A percentile compares a stretch with the other conserved stretches of the same genome.
Evolutionary conservation across 2,797 vertebrate species (phyloP).

Genomic region (Micrastur ruficollis): DNA sequence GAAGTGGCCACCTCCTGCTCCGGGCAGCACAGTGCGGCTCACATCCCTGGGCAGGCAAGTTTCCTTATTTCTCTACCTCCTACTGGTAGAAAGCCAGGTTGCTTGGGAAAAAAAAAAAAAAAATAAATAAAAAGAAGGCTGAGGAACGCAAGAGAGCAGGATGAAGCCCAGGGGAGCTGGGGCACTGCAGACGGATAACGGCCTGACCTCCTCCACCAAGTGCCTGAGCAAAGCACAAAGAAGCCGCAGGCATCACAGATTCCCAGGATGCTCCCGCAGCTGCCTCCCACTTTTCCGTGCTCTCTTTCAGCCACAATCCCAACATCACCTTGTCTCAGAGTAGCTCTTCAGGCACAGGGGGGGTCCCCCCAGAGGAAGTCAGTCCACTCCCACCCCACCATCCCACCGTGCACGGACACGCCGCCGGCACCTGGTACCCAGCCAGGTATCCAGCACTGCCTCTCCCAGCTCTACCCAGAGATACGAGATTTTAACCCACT

Average conservation of each 20-base stretch:
- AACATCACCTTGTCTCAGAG: neutral
- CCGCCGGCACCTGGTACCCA: neutral
- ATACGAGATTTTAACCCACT: accelerated
- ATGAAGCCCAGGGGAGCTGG: neutral
- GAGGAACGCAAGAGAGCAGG: neutral
- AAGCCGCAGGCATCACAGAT: neutral
- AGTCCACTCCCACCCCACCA: neutral
- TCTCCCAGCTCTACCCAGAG: neutral
- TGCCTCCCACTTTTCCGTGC: neutral
- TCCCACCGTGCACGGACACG: accelerated
- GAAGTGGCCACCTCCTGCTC: neutral
- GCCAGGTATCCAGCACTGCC: neutral
- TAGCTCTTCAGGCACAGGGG: neutral
- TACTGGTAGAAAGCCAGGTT: neutral
- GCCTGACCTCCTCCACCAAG: neutral
- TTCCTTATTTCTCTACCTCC: neutral
- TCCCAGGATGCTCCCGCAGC: neutral
- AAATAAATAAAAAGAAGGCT: neutral
- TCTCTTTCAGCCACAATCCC: neutral
- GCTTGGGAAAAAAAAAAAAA: neutral
- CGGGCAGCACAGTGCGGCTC: accelerated
- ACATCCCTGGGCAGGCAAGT: neutral
- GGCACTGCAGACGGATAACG: neutral
- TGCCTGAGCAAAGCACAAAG: neutral
- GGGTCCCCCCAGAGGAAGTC: accelerated